Base-by-base conservation (phyloP, 2,113 vertebrate species). In the Pteronura brasiliensis region DNA sequence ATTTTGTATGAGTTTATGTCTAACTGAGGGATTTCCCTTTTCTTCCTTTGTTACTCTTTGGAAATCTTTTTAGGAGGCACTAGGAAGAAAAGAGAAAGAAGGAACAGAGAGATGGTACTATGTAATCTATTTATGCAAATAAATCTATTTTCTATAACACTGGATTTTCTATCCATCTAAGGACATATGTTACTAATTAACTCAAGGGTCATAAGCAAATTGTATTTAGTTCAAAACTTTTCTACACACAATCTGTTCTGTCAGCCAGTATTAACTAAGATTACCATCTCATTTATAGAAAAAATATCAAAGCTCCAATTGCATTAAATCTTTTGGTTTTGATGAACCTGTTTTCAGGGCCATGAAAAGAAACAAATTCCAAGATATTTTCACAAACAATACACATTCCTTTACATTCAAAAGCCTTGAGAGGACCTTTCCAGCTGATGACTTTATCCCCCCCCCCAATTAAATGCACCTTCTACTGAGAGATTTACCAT, bases 121-220 rank as follows among this genome's bases (percentile, higher is more conserved):
- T 63, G 13, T 44, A 81, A 90, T 86, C 21, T 47, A 86, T 52
- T 61, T 86, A 89, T 80, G 42, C 25, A 52, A 29, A 71, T 77
- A 39, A 93, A 82, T 12, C n/a, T 83, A 36, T 61, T 67, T 82
- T 90, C 47, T 5, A 39, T 71, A 61, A 82, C 31, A 55, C 31
- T 63, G 42, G 4, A 2, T 36, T 59, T 93, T 71, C 31, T 82
- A 21, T 52, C 31, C 59, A 90, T 42, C 87, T 84, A 44, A 91
- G 77, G 6, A 57, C 52, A 65, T 74, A 65, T 91, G 44, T 92
- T 95, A n/a, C 59, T 65, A 81, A 93, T 96, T 96, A 90, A 82
- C 29, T 88, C 42, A 76, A 85, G 87, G 52, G 59, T 93, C 89
- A 74, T 81, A 85, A 84, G 55, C 25, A 93, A 93, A 92, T 59